phyloP scores from a whole-genome alignment of 2,797 vertebrate genomes.

The Rhadinocentrus ornatus region DNA sequence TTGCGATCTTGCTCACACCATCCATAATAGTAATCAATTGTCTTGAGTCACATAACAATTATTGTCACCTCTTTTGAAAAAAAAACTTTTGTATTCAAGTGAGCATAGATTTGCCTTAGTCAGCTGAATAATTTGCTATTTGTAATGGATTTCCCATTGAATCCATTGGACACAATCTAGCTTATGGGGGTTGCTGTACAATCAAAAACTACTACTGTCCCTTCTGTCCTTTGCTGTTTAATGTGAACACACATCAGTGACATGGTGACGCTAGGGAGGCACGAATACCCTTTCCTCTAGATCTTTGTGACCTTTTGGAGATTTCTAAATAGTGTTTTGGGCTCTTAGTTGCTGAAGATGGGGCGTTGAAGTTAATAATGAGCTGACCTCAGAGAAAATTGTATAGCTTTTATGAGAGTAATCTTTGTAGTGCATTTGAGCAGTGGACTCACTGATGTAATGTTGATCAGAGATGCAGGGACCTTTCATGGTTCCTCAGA shows the following conservation, averaged over 20 bases:
- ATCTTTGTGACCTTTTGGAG: conserved; percentile 61
- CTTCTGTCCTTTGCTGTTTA: conserved; percentile 48
- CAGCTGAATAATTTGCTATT: conserved; percentile 86
- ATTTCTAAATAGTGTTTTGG: conserved; percentile 57
- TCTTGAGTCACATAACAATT: conserved; percentile 87
- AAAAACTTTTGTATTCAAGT: conserved; percentile 85
- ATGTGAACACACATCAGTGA: conserved; percentile 50
- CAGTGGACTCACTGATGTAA: background rate
- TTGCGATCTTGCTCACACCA: conserved; percentile 77
- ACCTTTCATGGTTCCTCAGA: too few species aligned
- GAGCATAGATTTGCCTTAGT: conserved; percentile 61
- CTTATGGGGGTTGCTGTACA: conserved; percentile 56
- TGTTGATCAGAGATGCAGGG: too few species aligned
- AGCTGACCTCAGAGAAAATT: conserved; percentile 28
- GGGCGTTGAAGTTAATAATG: conserved; percentile 22
- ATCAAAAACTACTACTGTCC: conserved; percentile 63
- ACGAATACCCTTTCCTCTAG: conserved; percentile 39
- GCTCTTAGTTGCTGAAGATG: conserved; percentile 41
- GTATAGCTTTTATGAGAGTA: conserved; percentile 35
- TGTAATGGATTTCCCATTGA: conserved; percentile 78
- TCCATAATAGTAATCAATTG: conserved; percentile 90
- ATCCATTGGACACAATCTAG: conserved; percentile 71
- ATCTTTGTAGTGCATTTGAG: conserved; percentile 8
- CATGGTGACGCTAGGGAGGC: conserved; percentile 58
- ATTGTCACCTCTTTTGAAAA: conserved; percentile 79